These are phyloP conservation scores for Sebastes nivosus DNA, from an alignment of 2,797 vertebrate species.

Conservation along the genomic window DNA sequence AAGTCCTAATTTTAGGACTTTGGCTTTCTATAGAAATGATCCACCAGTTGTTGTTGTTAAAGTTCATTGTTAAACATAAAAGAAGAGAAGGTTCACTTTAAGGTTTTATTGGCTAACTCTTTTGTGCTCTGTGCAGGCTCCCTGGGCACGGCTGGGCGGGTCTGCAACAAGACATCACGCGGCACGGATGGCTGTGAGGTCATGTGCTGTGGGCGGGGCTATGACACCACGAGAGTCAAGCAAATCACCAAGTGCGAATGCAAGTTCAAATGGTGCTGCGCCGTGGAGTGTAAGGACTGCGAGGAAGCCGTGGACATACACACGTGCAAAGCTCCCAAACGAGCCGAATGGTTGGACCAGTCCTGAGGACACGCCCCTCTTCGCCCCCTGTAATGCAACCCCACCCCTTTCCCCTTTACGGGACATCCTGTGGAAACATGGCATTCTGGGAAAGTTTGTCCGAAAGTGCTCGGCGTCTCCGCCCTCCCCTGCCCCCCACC, in stretches of 20 bases:
- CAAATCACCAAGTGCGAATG: slow-evolving; percentile 98
- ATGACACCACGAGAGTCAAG: slow-evolving; percentile 94
- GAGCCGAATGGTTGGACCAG: slow-evolving; percentile 85
- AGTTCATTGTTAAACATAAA: neutral
- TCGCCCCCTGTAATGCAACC: slow-evolving; percentile 36
- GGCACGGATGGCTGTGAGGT: slow-evolving; percentile 97
- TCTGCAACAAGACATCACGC: slow-evolving; percentile 92
- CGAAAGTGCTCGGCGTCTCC: slow-evolving; percentile 75
- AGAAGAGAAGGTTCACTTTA: neutral
- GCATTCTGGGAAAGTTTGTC: slow-evolving; percentile 87
- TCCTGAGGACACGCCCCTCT: slow-evolving; percentile 72
- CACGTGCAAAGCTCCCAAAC: slow-evolving; percentile 96
- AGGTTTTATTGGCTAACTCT: neutral
- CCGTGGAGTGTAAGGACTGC: slow-evolving; percentile 97
- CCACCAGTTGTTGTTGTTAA: neutral
- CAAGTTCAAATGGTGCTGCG: slow-evolving; percentile 99
- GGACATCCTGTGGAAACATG: slow-evolving; percentile 78
- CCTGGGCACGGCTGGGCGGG: slow-evolving; percentile 92
- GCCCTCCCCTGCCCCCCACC: slow-evolving; percentile 59
- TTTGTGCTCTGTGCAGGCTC: slow-evolving; percentile 83
- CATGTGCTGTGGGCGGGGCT: slow-evolving; percentile 98
- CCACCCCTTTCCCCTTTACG: slow-evolving; percentile 64
- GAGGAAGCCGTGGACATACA: slow-evolving; percentile 96
- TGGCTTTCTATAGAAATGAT: neutral
- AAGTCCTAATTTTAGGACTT: neutral